Conservation (phyloP, 2,888 invertebrate genomes). For the Ophion ellenae region DNA sequence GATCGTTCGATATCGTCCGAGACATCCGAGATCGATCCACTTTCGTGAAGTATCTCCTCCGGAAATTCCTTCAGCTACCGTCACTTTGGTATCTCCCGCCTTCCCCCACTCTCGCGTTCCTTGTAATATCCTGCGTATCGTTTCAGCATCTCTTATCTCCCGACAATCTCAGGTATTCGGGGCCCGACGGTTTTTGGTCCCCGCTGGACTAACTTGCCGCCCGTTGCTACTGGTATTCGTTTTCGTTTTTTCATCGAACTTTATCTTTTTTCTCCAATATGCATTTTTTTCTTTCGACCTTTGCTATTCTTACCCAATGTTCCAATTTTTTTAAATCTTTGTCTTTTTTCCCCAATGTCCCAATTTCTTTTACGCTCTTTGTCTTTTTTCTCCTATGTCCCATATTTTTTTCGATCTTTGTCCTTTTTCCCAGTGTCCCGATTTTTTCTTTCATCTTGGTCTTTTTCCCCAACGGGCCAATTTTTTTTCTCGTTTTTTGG, state of each 20-base stretch:
- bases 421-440: neutral
- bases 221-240: conserved; percentile 61
- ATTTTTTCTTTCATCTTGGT: no score
- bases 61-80: conserved; percentile 39
- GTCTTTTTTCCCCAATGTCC: neutral
- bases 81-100: conserved; percentile 22
- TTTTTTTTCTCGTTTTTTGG: no score
- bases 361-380: neutral
- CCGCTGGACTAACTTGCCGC: conserved; percentile 29
- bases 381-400: neutral
- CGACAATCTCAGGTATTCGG: conserved; percentile 53
- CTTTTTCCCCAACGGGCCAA: no score
- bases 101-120: conserved; percentile 16
- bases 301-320: neutral
- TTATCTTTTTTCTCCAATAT: neutral
- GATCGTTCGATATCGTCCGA: conserved; percentile 25
- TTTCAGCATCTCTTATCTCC: conserved; percentile 59
- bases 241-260: neutral
- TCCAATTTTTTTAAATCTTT: neutral
- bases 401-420: neutral
- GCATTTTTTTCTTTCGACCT: neutral
- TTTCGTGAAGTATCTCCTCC: conserved; percentile 46
- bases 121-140: conserved; percentile 43
- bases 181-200: conserved; percentile 49
- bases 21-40: conserved; percentile 50